phyloP scores from a whole-genome alignment of 2,113 vertebrate genomes.

The Danio rerio region DNA sequence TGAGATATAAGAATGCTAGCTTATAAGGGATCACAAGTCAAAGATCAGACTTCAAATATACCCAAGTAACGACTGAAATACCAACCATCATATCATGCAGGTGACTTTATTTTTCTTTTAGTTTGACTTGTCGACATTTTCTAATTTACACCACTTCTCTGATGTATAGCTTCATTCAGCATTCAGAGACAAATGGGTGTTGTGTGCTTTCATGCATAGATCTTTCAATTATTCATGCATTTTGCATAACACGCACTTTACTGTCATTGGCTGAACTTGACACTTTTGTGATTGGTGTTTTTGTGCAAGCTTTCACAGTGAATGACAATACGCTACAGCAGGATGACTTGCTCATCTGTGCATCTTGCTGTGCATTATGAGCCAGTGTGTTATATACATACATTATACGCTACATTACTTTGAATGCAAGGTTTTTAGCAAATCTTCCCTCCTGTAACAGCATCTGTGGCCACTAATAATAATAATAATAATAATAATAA shows the following conservation, averaged over 20 bases:
- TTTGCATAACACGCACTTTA: constrained; percentile 57
- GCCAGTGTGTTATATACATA: constrained; percentile 4
- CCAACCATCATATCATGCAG: background rate
- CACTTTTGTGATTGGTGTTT: constrained; percentile 50
- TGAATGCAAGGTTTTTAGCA: constrained; percentile 26
- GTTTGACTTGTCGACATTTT: constrained; percentile 31
- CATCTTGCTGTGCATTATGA: background rate
- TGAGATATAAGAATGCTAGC: background rate
- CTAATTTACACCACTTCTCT: constrained; percentile 17
- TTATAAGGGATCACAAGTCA: background rate
- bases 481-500: constrained; percentile 11
- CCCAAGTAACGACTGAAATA: background rate
- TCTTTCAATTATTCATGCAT: constrained; percentile 53
- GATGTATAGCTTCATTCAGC: constrained; percentile 45
- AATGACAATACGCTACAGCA: constrained; percentile 33
- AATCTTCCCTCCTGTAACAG: constrained; percentile 4
- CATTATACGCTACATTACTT: constrained; percentile 34
- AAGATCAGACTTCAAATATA: background rate
- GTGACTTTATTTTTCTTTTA: constrained; percentile 6
- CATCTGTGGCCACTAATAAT: constrained; percentile 26
- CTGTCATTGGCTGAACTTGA: constrained; percentile 55
- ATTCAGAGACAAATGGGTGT: constrained; percentile 31
- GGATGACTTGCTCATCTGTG: background rate
- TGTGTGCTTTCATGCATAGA: constrained; percentile 39
- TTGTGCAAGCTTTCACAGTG: background rate